Base-by-base conservation (phyloP, 2,797 vertebrate species). In the Pseudotriccus pelzelni region DNA sequence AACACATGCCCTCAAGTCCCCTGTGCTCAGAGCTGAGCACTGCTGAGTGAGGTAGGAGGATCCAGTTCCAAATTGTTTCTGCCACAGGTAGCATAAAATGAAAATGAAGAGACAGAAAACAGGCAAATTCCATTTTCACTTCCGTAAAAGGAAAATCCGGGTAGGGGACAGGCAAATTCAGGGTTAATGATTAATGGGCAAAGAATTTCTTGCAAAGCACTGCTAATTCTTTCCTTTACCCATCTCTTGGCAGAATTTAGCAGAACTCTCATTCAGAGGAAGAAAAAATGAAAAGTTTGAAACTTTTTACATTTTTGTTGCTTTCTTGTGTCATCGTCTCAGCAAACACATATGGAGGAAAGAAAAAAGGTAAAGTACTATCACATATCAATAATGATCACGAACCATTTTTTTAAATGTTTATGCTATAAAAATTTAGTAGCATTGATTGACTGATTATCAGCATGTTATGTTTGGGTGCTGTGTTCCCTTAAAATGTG, bases 101-200 rank as follows among this genome's bases (percentile, higher is more conserved):
- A 92, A 92, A 93, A 69, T 8, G 8, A 78, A 56, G 46, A 55
- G 37, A 74, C 27, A 44, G 36, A 75, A 87, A 69, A 53, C 47
- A 94, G 70, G 68, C 46, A 70, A 88, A 87, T 89, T 90, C 43
- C 10, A 7, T 60, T 74, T 63, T 53, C 18, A 50, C 53, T 93
- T 67, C 89, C 89, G 79, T 76, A 93, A 80, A 97, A 90, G 78
- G 78, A 86, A 93, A 92, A 56, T 43, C 36, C 4, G 4, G 72
- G 56, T 32, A 58, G 59, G 34, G n/a, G 53, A 63, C 32, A 79
- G 58, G 50, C 79, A 27, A 86, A 82, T 93, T 91, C 52, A 87
- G 86, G 52, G 97, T 98, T 98, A 98, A 98, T 98, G 53, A 98
- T 98, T 98, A 98, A 98, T 73, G n/a, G 53, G 53, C 56, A 75